These are phyloP conservation scores for Catonia carolina DNA, from an alignment of 2,888 invertebrate species.

Conservation along the genomic window DNA sequence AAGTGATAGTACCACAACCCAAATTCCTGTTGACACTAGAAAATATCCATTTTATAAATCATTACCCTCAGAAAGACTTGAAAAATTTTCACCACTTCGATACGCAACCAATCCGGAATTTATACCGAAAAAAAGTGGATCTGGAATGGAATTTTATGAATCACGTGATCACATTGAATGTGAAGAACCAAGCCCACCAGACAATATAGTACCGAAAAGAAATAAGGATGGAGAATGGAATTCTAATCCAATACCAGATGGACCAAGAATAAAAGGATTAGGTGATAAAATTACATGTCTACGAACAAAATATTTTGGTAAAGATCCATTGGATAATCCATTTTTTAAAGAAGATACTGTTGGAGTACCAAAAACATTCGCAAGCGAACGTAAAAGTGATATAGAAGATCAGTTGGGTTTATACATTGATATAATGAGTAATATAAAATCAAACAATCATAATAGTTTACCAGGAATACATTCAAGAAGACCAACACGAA, in stretches of 20 bases:
- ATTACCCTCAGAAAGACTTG: conserved; percentile 34
- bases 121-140: conserved; percentile 56
- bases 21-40: conserved; percentile 29
- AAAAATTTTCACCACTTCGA: conserved; percentile 54
- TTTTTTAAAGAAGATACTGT: conserved; percentile 50
- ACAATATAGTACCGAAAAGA: conserved; percentile 37
- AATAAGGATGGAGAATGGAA: conserved; percentile 37
- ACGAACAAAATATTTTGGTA: conserved; percentile 66
- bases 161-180: conserved; percentile 44
- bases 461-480: not conserved
- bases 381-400: not conserved
- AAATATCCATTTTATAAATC: conserved; percentile 62
- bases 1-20: conserved; percentile 30
- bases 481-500: conserved; percentile 6
- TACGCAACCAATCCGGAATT: conserved; percentile 58
- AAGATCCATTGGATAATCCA: conserved; percentile 67
- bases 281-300: conserved; percentile 70
- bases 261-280: conserved; percentile 52
- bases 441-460: conserved; percentile 16
- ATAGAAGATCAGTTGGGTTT: conserved; percentile 19
- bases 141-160: conserved; percentile 65
- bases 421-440: conserved; percentile 15
- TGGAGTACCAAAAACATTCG: conserved; percentile 34
- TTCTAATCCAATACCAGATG: conserved; percentile 34
- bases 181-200: conserved; percentile 39